Percentiles rank a stretch among this genome's conserved stretches.
These are phyloP conservation scores for Eurois occulta DNA, from an alignment of 2,888 invertebrate genomes.

Conservation along the genomic window DNA sequence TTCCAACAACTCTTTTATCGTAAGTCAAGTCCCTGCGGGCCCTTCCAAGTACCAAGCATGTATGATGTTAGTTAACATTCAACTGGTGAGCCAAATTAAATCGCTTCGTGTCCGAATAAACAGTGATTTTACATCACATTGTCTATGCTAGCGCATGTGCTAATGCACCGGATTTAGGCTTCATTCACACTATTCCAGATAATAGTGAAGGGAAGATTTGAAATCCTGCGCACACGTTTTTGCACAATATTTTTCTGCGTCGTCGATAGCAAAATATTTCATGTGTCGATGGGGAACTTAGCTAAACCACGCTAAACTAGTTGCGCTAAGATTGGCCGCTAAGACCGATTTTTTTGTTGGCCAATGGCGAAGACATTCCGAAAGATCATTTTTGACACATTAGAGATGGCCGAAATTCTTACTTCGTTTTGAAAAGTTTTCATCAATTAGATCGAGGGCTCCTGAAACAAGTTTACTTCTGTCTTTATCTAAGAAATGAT, in stretches of 20 bases:
- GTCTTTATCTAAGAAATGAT: not conserved
- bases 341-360: not conserved
- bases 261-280: not conserved
- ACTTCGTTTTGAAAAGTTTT: not conserved
- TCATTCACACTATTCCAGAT: slow-evolving; percentile 10
- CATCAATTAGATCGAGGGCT: not conserved
- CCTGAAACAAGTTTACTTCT: not conserved
- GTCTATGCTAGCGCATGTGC: slow-evolving; percentile 9
- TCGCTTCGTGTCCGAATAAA: slow-evolving; percentile 69
- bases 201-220: not conserved
- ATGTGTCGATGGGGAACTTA: not conserved
- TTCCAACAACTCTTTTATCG: not conserved
- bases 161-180: slow-evolving; percentile 18
- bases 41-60: slow-evolving; percentile 4
- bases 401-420: too few relatives aligned
- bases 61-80: slow-evolving; percentile 40
- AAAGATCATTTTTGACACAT: not conserved
- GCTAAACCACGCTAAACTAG: too few relatives aligned
- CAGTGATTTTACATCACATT: slow-evolving; percentile 45
- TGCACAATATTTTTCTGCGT: not conserved
- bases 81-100: slow-evolving; percentile 57
- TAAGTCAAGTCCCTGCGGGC: not conserved
- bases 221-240: not conserved
- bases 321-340: not conserved
- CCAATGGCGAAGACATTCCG: too few relatives aligned